A percentile compares a stretch with the other conserved stretches of the same genome.
These are phyloP conservation scores for Thaumatotibia leucotreta DNA, from an alignment of 1,140 invertebrate genomes.

Conservation along the genomic window DNA sequence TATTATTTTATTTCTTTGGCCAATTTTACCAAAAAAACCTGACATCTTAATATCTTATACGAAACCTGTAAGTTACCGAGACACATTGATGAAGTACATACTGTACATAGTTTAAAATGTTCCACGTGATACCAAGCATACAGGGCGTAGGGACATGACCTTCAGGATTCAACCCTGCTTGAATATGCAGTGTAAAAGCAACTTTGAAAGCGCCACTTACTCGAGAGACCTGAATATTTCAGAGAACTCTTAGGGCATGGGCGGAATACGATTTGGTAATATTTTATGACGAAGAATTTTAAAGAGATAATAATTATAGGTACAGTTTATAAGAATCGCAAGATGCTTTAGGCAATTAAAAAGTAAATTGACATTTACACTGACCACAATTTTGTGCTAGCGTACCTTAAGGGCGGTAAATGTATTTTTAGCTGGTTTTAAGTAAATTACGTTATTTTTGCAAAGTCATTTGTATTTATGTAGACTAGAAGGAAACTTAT, in stretches of 20 bases:
- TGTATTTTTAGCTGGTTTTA: too few relatives aligned
- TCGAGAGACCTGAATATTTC: constrained; percentile 2
- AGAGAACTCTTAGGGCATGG: background rate
- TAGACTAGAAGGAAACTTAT: too few relatives aligned
- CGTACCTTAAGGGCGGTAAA: too few relatives aligned
- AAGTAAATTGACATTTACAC: background rate
- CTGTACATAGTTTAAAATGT: background rate
- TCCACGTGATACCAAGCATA: background rate
- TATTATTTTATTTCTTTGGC: background rate
- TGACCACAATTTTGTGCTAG: too few relatives aligned
- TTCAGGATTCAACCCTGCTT: background rate
- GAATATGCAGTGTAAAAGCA: background rate
- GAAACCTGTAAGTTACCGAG: background rate
- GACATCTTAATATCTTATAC: too few relatives aligned
- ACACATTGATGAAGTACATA: background rate
- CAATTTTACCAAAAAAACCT: background rate
- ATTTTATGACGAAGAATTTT: background rate
- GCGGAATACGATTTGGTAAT: background rate
- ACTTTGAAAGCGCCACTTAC: background rate
- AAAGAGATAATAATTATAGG: background rate
- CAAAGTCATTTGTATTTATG: too few relatives aligned
- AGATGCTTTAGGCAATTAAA: background rate
- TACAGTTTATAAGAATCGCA: background rate
- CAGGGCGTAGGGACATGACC: background rate
- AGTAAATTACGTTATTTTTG: too few relatives aligned